phyloP scores from a whole-genome alignment of 2,888 invertebrate species.

The Leptinotarsa rubiginosa region DNA sequence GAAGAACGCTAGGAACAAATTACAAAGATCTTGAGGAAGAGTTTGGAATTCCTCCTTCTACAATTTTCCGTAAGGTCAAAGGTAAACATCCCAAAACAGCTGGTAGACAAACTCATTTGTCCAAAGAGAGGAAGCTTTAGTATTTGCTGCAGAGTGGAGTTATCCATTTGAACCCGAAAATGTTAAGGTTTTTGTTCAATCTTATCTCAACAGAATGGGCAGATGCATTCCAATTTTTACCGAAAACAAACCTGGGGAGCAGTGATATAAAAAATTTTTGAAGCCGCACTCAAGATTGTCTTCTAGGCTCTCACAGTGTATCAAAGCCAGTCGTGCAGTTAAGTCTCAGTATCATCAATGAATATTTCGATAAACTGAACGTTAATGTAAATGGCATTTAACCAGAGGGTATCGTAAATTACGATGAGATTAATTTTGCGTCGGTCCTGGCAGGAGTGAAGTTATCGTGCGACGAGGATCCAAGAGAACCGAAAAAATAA shows the following conservation, averaged over 20 bases:
- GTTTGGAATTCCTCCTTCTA: conserved; percentile 16
- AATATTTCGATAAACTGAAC: neutral
- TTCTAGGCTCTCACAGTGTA: conserved; percentile 1
- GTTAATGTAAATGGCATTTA: too few relatives aligned
- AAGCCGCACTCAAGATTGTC: conserved; percentile 1
- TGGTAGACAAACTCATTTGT: conserved; percentile 21
- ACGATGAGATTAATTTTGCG: conserved; percentile 22
- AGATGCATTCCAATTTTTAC: neutral
- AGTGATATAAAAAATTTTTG: neutral
- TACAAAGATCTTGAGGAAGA: conserved; percentile 2
- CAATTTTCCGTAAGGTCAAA: conserved; percentile 1
- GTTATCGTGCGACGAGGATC: conserved; percentile 9
- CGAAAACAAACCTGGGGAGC: neutral
- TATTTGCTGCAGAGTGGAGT: conserved; percentile 21
- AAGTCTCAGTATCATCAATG: neutral
- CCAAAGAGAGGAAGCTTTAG: conserved; percentile 17
- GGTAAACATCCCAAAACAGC: conserved; percentile 9
- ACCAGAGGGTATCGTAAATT: conserved; percentile 3
- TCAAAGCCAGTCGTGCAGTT: conserved; percentile 11
- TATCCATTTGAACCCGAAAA: conserved; percentile 22
- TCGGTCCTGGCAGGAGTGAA: conserved; percentile 14
- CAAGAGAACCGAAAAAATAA: conserved; percentile 54
- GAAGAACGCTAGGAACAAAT: neutral
- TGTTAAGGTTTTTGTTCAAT: conserved; percentile 21
- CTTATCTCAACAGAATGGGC: conserved; percentile 3